Evolutionary conservation across 2,888 invertebrate species (phyloP).

Genomic region (Tanytarsus gracilentus): DNA sequence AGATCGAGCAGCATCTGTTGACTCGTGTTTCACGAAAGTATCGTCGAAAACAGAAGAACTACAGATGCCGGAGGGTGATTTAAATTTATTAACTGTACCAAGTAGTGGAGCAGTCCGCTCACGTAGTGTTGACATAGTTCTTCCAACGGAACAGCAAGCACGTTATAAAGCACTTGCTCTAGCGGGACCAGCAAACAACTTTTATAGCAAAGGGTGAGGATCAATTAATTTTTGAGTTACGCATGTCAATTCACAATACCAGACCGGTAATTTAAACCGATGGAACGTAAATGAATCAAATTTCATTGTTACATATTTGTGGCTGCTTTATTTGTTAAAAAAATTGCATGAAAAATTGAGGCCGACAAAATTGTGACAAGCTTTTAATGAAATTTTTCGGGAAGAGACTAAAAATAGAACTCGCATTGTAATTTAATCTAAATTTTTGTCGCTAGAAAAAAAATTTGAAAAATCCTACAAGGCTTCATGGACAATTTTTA

Average conservation of each 20-base stretch:
- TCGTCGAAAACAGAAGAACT: conserved; percentile 64
- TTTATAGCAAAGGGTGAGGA: conserved; percentile 23
- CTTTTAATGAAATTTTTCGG: too few species aligned
- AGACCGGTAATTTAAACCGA: background rate
- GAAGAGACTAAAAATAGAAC: too few species aligned
- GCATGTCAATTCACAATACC: background rate
- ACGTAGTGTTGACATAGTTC: conserved; percentile 76
- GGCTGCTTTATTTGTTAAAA: too few species aligned
- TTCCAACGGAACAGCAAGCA: conserved; percentile 77
- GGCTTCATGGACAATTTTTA: too few species aligned
- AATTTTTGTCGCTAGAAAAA: too few species aligned
- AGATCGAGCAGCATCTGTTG: conserved; percentile 79
- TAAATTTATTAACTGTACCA: conserved; percentile 58
- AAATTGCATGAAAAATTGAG: too few species aligned
- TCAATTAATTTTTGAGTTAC: background rate
- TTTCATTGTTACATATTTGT: too few species aligned
- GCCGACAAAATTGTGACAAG: too few species aligned
- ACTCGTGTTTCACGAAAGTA: conserved; percentile 74
- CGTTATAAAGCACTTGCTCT: conserved; percentile 74
- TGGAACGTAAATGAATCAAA: too few species aligned
- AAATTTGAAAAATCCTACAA: too few species aligned
- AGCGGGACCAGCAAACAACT: conserved; percentile 45
- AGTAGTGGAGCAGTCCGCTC: conserved; percentile 63
- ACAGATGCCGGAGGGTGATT: conserved; percentile 50
- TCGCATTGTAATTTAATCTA: too few species aligned